Percentiles rank a stretch among this genome's conserved stretches.
Conservation (phyloP, 2,797 vertebrate species). For the Xenops minutus region DNA sequence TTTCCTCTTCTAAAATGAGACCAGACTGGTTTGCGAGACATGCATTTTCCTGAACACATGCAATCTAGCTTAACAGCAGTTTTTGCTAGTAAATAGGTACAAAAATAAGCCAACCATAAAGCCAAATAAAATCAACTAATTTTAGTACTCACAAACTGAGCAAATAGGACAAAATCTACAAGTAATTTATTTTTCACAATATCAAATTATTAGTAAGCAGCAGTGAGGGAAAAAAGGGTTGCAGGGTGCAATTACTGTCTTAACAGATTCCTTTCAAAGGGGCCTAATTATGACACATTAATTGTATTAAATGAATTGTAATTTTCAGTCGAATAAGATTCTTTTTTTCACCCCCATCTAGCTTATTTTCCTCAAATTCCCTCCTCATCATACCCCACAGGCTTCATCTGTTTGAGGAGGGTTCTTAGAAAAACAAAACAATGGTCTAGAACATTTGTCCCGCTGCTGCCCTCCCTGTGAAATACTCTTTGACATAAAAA, state of each 20-base stretch:
- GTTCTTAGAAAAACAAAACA: background rate
- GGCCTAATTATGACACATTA: constrained; percentile 41
- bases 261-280: constrained; percentile 38
- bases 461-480: fast-evolving
- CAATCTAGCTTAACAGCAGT: background rate
- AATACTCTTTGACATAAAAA: background rate
- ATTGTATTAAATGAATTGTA: constrained; percentile 18
- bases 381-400: background rate
- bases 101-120: constrained; percentile 31
- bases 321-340: background rate
- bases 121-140: constrained; percentile 46
- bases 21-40: background rate
- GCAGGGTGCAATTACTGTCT: constrained; percentile 7
- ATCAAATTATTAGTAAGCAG: constrained; percentile 47
- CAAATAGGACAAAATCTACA: background rate
- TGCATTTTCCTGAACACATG: background rate
- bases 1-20: background rate
- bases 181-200: constrained; percentile 36
- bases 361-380: background rate
- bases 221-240: background rate
- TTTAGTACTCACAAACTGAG: constrained; percentile 27
- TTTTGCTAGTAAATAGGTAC: constrained; percentile 12
- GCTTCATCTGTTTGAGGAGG: background rate
- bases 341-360: background rate
- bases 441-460: background rate